phyloP scores from a whole-genome alignment of 2,888 invertebrate genomes.

The Melipona beecheii region DNA sequence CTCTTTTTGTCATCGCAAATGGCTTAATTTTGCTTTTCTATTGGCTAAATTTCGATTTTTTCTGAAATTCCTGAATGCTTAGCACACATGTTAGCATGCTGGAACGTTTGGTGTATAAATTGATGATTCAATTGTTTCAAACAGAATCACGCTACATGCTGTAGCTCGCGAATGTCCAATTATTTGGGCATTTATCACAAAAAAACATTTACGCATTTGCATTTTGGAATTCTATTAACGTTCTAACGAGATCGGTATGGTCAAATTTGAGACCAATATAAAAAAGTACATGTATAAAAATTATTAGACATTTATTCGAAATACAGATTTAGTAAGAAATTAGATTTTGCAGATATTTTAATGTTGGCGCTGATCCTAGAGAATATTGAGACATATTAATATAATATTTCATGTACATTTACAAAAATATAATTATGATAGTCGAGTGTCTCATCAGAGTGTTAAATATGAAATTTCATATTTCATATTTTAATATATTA shows the following conservation, averaged over 20 bases:
- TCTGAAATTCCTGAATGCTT: slow-evolving; percentile 11
- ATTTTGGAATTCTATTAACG: neutral
- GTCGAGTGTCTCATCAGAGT: too few relatives aligned
- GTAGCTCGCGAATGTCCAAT: neutral
- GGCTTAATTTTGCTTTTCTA: neutral
- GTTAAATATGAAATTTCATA: too few relatives aligned
- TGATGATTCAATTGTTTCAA: neutral
- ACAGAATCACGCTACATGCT: neutral
- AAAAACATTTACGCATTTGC: neutral
- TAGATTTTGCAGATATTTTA: too few relatives aligned
- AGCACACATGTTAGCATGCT: neutral
- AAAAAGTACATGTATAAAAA: neutral
- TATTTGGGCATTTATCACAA: neutral
- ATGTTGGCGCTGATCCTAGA: too few relatives aligned
- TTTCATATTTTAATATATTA: too few relatives aligned
- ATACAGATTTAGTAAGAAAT: neutral
- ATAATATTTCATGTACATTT: too few relatives aligned
- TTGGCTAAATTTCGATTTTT: slow-evolving; percentile 13
- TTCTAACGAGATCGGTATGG: too few relatives aligned
- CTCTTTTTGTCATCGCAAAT: neutral
- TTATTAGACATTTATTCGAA: neutral
- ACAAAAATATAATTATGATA: too few relatives aligned
- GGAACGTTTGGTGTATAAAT: neutral
- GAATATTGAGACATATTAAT: too few relatives aligned
- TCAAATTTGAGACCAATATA: neutral